Evolutionary conservation across 2,888 invertebrate genomes (phyloP), one percentile per base, ranked within the genome.

Genomic region (Latrodectus elegans): DNA sequence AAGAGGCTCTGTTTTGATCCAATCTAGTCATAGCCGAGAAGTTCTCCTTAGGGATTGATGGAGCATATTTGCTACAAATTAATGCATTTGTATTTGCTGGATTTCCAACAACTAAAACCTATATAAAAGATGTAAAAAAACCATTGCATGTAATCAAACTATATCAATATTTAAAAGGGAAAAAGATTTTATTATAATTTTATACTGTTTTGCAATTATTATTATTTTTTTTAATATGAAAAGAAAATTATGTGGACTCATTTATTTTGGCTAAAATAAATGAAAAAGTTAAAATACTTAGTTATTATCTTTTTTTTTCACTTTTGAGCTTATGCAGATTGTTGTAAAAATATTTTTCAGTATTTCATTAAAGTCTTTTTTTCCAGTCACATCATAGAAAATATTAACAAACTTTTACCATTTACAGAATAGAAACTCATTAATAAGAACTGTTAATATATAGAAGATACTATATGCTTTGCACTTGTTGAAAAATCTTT

Each of bases 11-110:
- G 93, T 99, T 99, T 92, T 99, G 99, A 93, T 99, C 99, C 77
- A 99, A 94, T 89, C 99, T 95, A 0, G 99, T 99, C 97, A 99
- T 97, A 12, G 99, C 99, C 65, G 97, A 96, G 92, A 99, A 99
- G 93, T 99, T 99, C 92, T 97, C 96, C 91, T 95, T 95, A 22
- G 99, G 98, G 91, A 99, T 99, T 38, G 97, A 96, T 15, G 98
- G 98, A 51, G 98, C 98, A 92, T 97, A 99, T 92, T 97, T 97
- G 14, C 97, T 96, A 92, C 98, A 97, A 90, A 99, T 97, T 76
- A 97, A 93, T 14, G 99, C 99, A 93, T 99, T 99, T 6, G 99
- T 99, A 92, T 99, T 99, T 22, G 99, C 99, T 77, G 99, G 99
- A 93, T 99, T 99, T 68, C 99, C 99, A 90, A 99, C 99, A 64